A percentile compares a stretch with the other conserved stretches of the same genome.
Conservation (phyloP, 2,888 invertebrate species). For the Digitonthophagus gazella region DNA sequence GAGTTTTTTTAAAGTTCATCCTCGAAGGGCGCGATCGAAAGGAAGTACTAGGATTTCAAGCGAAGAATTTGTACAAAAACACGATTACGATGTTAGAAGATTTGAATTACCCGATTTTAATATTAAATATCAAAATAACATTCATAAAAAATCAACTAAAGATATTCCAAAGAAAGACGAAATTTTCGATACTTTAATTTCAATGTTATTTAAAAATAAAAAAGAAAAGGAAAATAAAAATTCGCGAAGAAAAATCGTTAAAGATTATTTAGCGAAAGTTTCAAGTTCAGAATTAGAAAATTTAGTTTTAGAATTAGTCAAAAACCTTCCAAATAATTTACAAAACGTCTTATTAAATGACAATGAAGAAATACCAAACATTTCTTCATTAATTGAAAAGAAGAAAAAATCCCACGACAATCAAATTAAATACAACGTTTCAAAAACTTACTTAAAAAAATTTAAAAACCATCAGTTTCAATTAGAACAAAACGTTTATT, state of each 20-base stretch:
- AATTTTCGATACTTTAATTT: constrained; percentile 4
- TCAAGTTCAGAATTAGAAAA: constrained; percentile 5
- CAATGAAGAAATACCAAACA: neutral
- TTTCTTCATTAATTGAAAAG: neutral
- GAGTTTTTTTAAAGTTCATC: neutral
- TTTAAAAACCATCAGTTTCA: neutral
- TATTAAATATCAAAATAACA: too few relatives aligned
- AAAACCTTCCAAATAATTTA: neutral
- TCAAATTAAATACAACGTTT: constrained; percentile 4
- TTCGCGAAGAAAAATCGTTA: neutral
- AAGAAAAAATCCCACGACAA: neutral
- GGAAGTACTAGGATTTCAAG: neutral
- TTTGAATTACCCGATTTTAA: constrained; percentile 1
- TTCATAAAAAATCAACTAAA: neutral
- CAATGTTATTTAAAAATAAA: neutral
- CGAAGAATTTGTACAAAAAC: neutral
- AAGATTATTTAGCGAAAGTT: constrained; percentile 1
- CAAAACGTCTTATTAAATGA: neutral
- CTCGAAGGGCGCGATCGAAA: neutral
- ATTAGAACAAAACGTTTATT: neutral
- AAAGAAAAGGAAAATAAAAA: neutral
- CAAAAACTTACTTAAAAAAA: constrained; percentile 3
- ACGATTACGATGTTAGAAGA: neutral
- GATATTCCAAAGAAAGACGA: neutral
- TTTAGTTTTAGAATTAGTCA: constrained; percentile 4